Evolutionary conservation across 2,113 vertebrate species (phyloP).

Genomic region (Takifugu flavidus): DNA sequence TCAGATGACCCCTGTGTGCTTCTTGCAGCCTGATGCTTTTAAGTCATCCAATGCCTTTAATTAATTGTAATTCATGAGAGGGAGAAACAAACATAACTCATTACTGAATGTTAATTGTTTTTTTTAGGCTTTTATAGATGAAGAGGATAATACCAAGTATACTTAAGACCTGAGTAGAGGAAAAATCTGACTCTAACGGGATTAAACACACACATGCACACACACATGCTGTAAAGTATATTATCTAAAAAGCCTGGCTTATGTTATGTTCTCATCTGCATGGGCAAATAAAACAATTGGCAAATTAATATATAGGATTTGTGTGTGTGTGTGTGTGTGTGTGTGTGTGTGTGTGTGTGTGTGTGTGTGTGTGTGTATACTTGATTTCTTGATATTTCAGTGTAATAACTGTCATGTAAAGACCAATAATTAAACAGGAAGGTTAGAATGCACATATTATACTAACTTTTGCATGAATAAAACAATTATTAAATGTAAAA

Average conservation of each 20-base stretch:
- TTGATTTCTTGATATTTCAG: too few species aligned
- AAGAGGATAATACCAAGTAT: constrained; percentile 24
- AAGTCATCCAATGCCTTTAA: constrained; percentile 38
- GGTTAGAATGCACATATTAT: too few species aligned
- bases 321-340: too few species aligned
- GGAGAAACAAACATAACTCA: constrained; percentile 41
- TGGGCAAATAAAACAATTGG: constrained; percentile 5
- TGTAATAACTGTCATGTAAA: too few species aligned
- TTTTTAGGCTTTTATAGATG: constrained; percentile 18
- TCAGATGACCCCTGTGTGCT: constrained; percentile 35
- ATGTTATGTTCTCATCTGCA: neutral
- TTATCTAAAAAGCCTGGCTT: neutral
- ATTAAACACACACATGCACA: constrained; percentile 1
- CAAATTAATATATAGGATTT: neutral
- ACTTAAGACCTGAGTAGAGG: constrained; percentile 10
- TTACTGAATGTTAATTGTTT: constrained; percentile 36
- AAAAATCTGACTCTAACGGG: constrained; percentile 4
- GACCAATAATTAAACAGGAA: too few species aligned
- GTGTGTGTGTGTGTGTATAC: too few species aligned
- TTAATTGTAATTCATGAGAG: constrained; percentile 47
- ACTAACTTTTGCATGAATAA: neutral
- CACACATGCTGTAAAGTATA: neutral
- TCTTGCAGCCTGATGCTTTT: constrained; percentile 35
- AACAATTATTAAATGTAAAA: neutral
- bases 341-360: too few species aligned